phyloP scores from a whole-genome alignment of 2,888 invertebrate genomes.

The Agrilus cyanescens region DNA sequence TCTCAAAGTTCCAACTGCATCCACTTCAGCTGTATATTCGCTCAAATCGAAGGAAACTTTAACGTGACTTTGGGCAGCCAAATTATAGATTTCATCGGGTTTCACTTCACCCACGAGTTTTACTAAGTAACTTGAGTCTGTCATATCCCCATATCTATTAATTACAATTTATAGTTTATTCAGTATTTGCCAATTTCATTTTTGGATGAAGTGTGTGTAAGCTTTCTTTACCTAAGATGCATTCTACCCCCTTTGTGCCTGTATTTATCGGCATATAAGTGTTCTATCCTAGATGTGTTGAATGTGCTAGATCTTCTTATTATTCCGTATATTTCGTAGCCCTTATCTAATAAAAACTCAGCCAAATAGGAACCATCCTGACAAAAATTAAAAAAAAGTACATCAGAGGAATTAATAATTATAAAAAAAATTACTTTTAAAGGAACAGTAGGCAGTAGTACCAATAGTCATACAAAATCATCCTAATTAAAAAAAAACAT shows the following conservation, averaged over 20 bases:
- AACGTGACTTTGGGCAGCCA: constrained; percentile 97
- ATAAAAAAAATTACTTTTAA: constrained; percentile 3
- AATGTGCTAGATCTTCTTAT: constrained; percentile 88
- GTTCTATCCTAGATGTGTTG: constrained; percentile 90
- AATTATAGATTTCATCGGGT: constrained; percentile 92
- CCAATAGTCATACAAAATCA: too few species aligned
- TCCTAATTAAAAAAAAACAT: too few species aligned
- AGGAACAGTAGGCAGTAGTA: neutral
- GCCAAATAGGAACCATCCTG: constrained; percentile 96
- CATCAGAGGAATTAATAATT: constrained; percentile 2
- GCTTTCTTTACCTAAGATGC: constrained; percentile 60
- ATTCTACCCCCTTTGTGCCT: constrained; percentile 75
- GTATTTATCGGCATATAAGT: constrained; percentile 81
- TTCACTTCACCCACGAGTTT: constrained; percentile 65
- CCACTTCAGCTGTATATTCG: constrained; percentile 97
- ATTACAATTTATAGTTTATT: too few species aligned
- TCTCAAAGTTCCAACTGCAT: constrained; percentile 81
- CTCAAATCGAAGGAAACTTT: constrained; percentile 97
- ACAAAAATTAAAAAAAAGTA: constrained; percentile 16
- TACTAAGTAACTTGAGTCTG: constrained; percentile 87
- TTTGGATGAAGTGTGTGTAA: too few species aligned
- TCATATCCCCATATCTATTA: constrained; percentile 86
- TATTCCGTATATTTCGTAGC: constrained; percentile 90
- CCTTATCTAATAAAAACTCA: constrained; percentile 81
- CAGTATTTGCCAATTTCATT: too few species aligned